A percentile compares a stretch with the other conserved stretches of the same genome.
These are phyloP conservation scores for Leuciscus waleckii DNA, from an alignment of 2,797 vertebrate species.

Conservation along the genomic window DNA sequence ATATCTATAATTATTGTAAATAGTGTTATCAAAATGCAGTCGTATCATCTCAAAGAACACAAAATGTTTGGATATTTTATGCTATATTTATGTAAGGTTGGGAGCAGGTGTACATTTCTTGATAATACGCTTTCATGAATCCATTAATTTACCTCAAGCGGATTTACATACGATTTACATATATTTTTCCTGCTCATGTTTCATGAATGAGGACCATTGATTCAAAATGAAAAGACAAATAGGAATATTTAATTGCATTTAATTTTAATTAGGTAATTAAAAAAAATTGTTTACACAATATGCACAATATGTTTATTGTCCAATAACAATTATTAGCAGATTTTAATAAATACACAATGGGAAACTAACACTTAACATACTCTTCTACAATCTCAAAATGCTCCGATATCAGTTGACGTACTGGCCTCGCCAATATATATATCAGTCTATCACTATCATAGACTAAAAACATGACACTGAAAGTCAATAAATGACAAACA, in stretches of 20 bases:
- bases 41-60: neutral
- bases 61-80: neutral
- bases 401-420: neutral
- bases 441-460: neutral
- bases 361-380: neutral
- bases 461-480: neutral
- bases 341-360: neutral
- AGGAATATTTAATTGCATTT: neutral
- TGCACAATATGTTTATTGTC: too few relatives aligned
- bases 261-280: too few relatives aligned
- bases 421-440: neutral
- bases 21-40: neutral
- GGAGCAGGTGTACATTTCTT: neutral
- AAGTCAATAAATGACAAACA: neutral
- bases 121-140: neutral
- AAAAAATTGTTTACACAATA: neutral
- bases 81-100: neutral
- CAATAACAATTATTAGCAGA: neutral
- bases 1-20: neutral
- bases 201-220: constrained; percentile 1
- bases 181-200: neutral
- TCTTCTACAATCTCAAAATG: neutral
- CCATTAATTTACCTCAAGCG: neutral
- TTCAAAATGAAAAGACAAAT: neutral
- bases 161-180: neutral